Conservation (phyloP, 2,113 vertebrate genomes). For the Brienomyrus longianalis region DNA sequence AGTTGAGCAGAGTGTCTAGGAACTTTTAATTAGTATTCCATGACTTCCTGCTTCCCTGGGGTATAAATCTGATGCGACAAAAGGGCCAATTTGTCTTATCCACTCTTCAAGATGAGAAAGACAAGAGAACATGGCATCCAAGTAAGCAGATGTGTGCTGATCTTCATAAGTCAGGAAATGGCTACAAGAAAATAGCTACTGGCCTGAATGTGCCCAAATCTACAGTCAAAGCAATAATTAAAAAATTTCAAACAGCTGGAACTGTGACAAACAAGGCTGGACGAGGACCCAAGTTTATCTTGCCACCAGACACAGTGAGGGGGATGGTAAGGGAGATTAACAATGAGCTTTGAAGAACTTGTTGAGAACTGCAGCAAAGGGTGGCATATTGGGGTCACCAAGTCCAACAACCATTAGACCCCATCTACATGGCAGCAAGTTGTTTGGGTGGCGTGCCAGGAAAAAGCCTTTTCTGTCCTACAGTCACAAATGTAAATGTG, state of each 20-base stretch:
- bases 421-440: background rate
- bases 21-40: too few species aligned
- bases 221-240: background rate
- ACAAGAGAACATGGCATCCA: too few species aligned
- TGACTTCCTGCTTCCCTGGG: too few species aligned
- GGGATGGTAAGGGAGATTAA: background rate
- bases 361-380: background rate
- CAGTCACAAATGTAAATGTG: background rate
- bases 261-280: background rate
- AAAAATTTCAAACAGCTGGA: background rate
- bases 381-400: background rate
- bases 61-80: too few species aligned
- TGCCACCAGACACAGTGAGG: background rate
- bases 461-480: background rate
- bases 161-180: background rate
- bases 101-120: too few species aligned
- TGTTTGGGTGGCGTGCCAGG: background rate
- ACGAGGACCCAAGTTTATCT: background rate
- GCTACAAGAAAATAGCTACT: background rate
- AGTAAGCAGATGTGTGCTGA: too few species aligned
- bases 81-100: too few species aligned
- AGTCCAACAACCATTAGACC: background rate
- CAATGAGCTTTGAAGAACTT: too few species aligned
- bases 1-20: too few species aligned
- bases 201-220: background rate